These are phyloP conservation scores for Rhyacophila brunnea DNA, from an alignment of 1,140 invertebrate species.

Conservation along the genomic window DNA sequence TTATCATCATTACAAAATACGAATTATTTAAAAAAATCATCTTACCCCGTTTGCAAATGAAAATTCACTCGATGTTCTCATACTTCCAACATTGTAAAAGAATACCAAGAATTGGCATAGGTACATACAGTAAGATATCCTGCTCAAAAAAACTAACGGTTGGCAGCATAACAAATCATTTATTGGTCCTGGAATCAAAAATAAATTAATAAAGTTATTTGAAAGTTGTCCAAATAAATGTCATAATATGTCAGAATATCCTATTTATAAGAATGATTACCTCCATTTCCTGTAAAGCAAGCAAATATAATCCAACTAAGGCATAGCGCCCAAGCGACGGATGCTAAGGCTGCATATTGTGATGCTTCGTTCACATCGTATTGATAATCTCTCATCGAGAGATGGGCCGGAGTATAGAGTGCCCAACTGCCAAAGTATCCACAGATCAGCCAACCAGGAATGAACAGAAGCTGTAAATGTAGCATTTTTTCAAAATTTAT, in stretches of 20 bases:
- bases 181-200: constrained; percentile 55
- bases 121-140: constrained; percentile 74
- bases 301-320: constrained; percentile 66
- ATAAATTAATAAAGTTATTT: neutral
- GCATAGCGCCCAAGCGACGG: constrained; percentile 60
- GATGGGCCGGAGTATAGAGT: constrained; percentile 59
- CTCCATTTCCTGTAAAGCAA: constrained; percentile 59
- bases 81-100: constrained; percentile 60
- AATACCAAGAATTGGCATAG: constrained; percentile 69
- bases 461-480: constrained; percentile 47
- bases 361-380: constrained; percentile 62
- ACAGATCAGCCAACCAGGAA: constrained; percentile 58
- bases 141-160: constrained; percentile 64
- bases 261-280: too few species aligned
- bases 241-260: too few species aligned
- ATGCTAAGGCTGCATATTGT: constrained; percentile 63
- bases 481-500: too few species aligned
- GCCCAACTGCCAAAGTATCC: constrained; percentile 53
- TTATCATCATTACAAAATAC: too few species aligned
- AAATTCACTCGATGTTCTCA: constrained; percentile 58
- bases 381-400: constrained; percentile 58
- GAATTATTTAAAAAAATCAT: too few species aligned
- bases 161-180: constrained; percentile 66
- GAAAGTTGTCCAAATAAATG: too few species aligned
- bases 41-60: constrained; percentile 54